Percentiles rank a stretch among this genome's conserved stretches.
These are phyloP conservation scores for Hypsibius dujardini DNA, from an alignment of 1,140 invertebrate species.

Conservation along the genomic window DNA sequence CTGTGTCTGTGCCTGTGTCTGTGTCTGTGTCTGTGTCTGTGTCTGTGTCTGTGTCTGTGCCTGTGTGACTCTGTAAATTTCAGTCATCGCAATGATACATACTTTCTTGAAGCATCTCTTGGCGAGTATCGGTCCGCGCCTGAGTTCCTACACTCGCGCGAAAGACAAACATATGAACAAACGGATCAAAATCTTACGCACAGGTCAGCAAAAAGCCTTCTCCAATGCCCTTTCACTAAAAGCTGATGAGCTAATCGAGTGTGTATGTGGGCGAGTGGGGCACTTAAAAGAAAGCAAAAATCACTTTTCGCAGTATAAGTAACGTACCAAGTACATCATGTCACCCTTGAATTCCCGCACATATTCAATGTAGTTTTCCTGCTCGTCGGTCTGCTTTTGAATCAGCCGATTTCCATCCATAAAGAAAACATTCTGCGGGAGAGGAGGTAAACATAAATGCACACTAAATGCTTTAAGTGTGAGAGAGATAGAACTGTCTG, in stretches of 20 bases:
- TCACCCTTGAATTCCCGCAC: not conserved
- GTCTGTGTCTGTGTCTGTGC: too few relatives aligned
- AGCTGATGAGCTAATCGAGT: not conserved
- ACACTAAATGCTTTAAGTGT: too few relatives aligned
- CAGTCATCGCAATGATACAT: too few relatives aligned
- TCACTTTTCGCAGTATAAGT: too few relatives aligned
- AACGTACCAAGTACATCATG: slow-evolving; percentile 1
- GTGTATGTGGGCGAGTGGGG: not conserved
- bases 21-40: too few relatives aligned
- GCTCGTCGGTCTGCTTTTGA: not conserved
- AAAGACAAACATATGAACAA: not conserved
- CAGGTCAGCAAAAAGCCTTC: not conserved
- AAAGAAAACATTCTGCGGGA: slow-evolving; percentile 6
- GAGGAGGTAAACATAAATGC: not conserved
- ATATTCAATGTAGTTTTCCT: slow-evolving; percentile 5
- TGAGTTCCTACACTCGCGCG: not conserved
- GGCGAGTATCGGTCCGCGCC: not conserved
- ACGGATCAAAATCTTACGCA: not conserved
- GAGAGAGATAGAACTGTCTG: too few relatives aligned
- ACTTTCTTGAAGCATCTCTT: too few relatives aligned
- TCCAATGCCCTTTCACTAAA: not conserved
- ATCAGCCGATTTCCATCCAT: slow-evolving; percentile 1
- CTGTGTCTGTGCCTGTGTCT: too few relatives aligned
- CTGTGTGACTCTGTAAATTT: too few relatives aligned
- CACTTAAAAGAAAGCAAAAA: not conserved